Conservation (phyloP, 2,797 vertebrate species). For the Pempheris klunzingeri region DNA sequence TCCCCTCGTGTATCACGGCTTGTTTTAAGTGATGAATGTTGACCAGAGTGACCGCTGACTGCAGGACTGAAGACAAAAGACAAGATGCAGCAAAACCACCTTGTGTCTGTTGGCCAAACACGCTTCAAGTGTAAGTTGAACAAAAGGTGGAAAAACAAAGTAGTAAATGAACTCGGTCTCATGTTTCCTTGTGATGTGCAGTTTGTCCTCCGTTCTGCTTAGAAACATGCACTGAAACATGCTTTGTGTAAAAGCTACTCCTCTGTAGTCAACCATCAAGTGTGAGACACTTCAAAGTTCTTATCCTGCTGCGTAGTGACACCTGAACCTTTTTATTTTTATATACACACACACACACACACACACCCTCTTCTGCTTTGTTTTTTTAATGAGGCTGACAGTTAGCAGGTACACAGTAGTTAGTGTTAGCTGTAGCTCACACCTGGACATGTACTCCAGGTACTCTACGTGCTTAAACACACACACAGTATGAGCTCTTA, state of each 20-base stretch:
- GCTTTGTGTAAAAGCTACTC: background rate
- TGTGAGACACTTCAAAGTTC: background rate
- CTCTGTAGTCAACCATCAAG: background rate
- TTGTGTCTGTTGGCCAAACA: background rate
- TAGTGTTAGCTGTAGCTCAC: too few relatives aligned
- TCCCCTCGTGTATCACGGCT: background rate
- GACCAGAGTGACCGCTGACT: background rate
- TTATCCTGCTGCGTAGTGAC: background rate
- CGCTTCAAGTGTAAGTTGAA: background rate
- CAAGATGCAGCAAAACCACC: background rate
- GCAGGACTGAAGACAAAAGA: too few relatives aligned
- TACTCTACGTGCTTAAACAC: background rate
- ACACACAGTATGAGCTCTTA: background rate
- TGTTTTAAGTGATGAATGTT: background rate
- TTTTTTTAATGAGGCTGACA: background rate
- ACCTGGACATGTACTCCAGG: background rate
- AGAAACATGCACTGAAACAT: background rate
- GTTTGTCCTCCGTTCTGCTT: too few relatives aligned
- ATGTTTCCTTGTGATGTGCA: too few relatives aligned
- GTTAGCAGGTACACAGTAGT: background rate
- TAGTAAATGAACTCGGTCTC: too few relatives aligned
- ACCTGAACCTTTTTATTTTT: background rate
- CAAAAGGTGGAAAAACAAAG: too few relatives aligned
- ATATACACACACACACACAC: too few relatives aligned
- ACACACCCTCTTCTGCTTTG: background rate